These are phyloP conservation scores for Avahi laniger DNA, from an alignment of 2,797 vertebrate genomes.

Conservation along the genomic window DNA sequence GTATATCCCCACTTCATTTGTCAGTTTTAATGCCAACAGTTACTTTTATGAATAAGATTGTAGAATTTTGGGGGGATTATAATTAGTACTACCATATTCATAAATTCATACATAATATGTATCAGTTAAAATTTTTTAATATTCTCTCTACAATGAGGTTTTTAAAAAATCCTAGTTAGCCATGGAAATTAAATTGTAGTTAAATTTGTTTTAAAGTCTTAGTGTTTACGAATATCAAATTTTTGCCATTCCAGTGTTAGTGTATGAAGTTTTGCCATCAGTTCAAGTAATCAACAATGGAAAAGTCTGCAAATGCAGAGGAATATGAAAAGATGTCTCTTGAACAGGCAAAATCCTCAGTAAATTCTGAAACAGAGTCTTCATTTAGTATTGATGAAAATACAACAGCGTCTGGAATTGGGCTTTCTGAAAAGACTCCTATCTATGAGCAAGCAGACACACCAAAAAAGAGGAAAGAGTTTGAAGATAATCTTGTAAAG, in stretches of 20 bases:
- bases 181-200: slow-evolving; percentile 16
- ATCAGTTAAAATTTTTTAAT: background rate
- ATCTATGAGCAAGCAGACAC: background rate
- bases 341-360: slow-evolving; percentile 64
- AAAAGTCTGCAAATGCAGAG: slow-evolving; percentile 73
- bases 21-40: background rate
- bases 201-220: slow-evolving; percentile 52
- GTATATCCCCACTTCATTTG: background rate
- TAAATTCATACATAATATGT: background rate
- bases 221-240: background rate
- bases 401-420: slow-evolving; percentile 56
- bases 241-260: slow-evolving; percentile 61
- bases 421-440: slow-evolving; percentile 58
- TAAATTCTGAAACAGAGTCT: slow-evolving; percentile 66
- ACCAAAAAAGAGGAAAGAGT: slow-evolving; percentile 66
- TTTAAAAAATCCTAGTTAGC: background rate
- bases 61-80: background rate
- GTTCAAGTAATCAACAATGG: slow-evolving; percentile 73
- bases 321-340: slow-evolving; percentile 72
- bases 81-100: background rate
- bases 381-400: background rate
- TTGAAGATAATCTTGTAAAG: slow-evolving; percentile 69
- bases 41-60: background rate
- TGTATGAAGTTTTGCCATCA: slow-evolving; percentile 47
- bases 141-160: background rate